Percentiles rank a stretch among this genome's conserved stretches.
Conservation (phyloP, 2,797 vertebrate species). For the Megalops cyprinoides region DNA sequence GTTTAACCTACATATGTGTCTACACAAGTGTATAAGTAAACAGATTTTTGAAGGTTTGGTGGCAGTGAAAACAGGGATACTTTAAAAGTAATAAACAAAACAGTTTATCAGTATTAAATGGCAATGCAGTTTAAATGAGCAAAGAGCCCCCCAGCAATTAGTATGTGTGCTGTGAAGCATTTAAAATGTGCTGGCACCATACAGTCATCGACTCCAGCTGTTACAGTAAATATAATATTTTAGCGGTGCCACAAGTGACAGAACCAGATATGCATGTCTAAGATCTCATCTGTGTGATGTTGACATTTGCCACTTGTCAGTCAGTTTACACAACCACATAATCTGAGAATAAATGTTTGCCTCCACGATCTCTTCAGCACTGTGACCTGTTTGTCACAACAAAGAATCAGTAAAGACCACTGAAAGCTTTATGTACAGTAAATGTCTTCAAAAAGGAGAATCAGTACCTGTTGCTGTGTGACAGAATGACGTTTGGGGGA, state of each 20-base stretch:
- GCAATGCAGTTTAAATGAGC: background rate
- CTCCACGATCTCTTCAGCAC: constrained; percentile 44
- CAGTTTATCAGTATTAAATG: too few species aligned
- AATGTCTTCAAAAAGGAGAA: too few species aligned
- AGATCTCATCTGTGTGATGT: constrained; percentile 40
- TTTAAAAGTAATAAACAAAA: background rate
- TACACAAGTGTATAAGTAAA: background rate
- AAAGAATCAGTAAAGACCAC: too few species aligned
- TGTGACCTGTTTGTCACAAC: background rate
- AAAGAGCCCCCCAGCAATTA: background rate
- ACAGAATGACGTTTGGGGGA: too few species aligned
- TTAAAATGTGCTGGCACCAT: constrained; percentile 37
- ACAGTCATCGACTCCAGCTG: constrained; percentile 33
- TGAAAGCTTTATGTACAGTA: too few species aligned
- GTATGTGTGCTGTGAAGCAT: constrained; percentile 39
- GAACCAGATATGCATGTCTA: constrained; percentile 14
- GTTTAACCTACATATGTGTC: background rate
- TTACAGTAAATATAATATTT: constrained; percentile 45
- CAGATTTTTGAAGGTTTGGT: background rate
- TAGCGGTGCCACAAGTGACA: constrained; percentile 24
- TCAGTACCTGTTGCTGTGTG: too few species aligned
- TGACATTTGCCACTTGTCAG: constrained; percentile 43
- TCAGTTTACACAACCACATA: constrained; percentile 41
- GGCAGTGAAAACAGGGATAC: background rate
- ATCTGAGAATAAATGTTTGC: constrained; percentile 34